Conservation (phyloP, 2,113 vertebrate genomes). For the Macaca mulatta region DNA sequence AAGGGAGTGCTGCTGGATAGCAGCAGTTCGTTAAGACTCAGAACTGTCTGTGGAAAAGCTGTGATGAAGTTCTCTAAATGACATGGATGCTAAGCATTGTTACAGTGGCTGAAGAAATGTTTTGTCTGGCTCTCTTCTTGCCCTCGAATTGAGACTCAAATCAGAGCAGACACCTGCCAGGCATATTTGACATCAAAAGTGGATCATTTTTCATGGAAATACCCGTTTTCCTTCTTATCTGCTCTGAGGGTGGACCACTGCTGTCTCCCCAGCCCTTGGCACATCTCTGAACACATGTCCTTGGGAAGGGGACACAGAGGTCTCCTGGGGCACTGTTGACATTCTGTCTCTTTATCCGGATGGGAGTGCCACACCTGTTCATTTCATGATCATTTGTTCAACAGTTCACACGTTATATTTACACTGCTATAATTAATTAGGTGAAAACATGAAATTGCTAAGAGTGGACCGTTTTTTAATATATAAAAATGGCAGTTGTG, state of each 20-base stretch:
- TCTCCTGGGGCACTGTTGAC: not conserved
- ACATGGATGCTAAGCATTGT: not conserved
- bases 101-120: not conserved
- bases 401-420: not conserved
- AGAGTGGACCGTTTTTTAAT: not conserved
- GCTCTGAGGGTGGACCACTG: not conserved
- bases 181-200: rapidly evolving
- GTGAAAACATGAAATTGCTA: not conserved
- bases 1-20: not conserved
- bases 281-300: not conserved
- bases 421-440: not conserved
- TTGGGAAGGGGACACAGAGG: rapidly evolving
- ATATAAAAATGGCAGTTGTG: not conserved
- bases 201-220: not conserved
- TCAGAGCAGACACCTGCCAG: not conserved
- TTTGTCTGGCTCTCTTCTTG: not conserved
- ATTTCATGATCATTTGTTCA: not conserved
- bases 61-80: not conserved
- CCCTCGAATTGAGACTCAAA: not conserved
- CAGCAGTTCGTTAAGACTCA: not conserved
- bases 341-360: not conserved
- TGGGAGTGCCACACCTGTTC: no score
- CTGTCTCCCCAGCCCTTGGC: rapidly evolving
- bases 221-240: not conserved
- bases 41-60: not conserved